Evolutionary conservation across 1,140 invertebrate genomes (phyloP).

Genomic region (Diabrotica virgifera): DNA sequence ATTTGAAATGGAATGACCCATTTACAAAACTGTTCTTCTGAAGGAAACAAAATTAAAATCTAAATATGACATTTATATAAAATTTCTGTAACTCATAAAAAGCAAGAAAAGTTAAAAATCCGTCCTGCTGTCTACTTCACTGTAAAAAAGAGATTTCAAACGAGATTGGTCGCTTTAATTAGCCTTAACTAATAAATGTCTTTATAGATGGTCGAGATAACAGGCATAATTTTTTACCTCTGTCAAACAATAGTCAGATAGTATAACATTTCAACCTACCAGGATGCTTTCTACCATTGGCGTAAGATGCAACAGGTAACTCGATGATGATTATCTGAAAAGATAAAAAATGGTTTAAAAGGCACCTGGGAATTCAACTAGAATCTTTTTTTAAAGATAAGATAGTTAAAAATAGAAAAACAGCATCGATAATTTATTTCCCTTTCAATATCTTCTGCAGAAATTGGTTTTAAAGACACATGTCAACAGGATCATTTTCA

Average conservation of each 20-base stretch:
- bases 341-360: background rate
- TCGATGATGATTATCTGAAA: background rate
- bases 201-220: slow-evolving; percentile 19
- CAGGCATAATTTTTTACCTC: slow-evolving; percentile 19
- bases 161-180: slow-evolving; percentile 18
- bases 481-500: too few relatives aligned
- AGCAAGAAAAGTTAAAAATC: too few relatives aligned
- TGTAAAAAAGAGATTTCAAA: slow-evolving; percentile 10
- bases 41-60: too few relatives aligned
- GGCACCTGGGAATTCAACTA: background rate
- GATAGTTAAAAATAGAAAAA: too few relatives aligned
- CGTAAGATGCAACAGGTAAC: slow-evolving; percentile 4
- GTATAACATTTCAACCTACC: slow-evolving; percentile 19
- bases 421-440: too few relatives aligned
- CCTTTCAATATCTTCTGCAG: too few relatives aligned
- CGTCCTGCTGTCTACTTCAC: background rate
- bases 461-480: too few relatives aligned
- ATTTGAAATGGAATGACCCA: too few relatives aligned
- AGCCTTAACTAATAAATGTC: slow-evolving; percentile 19
- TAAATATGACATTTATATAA: too few relatives aligned
- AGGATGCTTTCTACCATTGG: slow-evolving; percentile 13
- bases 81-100: too few relatives aligned
- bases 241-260: slow-evolving; percentile 21
- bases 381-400: too few relatives aligned
- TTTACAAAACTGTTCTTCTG: too few relatives aligned